A percentile compares a stretch with the other conserved stretches of the same genome.
Conservation (phyloP, 2,797 vertebrate species). For the Rhinogobio ventralis region DNA sequence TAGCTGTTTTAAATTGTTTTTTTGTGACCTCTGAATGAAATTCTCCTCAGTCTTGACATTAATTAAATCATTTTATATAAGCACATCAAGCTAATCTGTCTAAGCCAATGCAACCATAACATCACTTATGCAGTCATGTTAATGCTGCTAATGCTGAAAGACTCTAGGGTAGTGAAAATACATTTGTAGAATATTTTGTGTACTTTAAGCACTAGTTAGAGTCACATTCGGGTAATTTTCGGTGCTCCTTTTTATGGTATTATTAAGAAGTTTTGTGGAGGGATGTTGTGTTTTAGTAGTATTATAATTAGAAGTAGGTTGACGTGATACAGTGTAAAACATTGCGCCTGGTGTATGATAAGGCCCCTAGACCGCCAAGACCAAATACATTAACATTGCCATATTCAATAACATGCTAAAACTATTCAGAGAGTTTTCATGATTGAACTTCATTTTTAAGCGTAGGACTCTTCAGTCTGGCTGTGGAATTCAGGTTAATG, state of each 20-base stretch:
- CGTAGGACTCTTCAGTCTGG: neutral
- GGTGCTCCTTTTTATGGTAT: neutral
- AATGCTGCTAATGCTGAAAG: neutral
- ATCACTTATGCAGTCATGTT: neutral
- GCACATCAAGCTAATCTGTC: conserved; percentile 24
- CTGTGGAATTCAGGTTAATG: neutral
- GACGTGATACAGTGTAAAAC: neutral
- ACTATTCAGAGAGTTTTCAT: neutral
- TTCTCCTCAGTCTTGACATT: conserved; percentile 7
- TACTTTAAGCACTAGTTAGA: neutral
- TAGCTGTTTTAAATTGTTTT: neutral
- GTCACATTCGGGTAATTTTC: neutral
- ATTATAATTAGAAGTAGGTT: neutral
- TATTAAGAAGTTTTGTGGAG: neutral
- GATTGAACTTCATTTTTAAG: neutral
- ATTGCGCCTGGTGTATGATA: no score
- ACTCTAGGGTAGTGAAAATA: neutral
- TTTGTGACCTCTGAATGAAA: conserved; percentile 14
- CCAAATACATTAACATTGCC: neutral
- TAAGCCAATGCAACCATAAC: conserved; percentile 24
- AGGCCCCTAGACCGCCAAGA: neutral
- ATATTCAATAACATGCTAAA: neutral
- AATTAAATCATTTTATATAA: conserved; percentile 25
- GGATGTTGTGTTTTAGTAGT: neutral
- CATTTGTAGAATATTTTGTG: neutral